Evolutionary conservation across 2,797 vertebrate species (phyloP).

Genomic region (Balearica regulorum): DNA sequence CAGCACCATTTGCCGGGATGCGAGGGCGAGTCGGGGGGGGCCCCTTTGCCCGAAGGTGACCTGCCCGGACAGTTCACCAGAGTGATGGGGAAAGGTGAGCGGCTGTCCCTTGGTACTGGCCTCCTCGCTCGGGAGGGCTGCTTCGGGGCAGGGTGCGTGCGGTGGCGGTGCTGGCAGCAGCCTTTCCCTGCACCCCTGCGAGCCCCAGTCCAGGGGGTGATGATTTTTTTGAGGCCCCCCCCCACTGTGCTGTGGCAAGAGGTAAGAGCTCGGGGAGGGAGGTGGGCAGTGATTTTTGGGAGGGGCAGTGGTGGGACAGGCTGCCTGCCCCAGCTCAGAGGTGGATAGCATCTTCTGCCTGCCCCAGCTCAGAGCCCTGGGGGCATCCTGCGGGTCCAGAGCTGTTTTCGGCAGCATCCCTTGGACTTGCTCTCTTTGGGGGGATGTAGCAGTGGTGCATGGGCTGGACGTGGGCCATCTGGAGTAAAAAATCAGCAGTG

Average conservation of each 20-base stretch:
- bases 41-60: conserved; percentile 86
- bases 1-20: conserved; percentile 82
- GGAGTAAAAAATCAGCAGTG: background rate
- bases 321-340: background rate
- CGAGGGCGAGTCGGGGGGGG: conserved; percentile 83
- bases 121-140: background rate
- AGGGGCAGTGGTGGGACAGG: background rate
- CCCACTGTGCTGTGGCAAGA: background rate
- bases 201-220: fast-evolving
- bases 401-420: background rate
- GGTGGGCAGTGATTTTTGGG: background rate
- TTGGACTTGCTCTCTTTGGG: background rate
- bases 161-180: fast-evolving
- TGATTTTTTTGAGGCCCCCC: background rate
- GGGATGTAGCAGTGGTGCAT: fast-evolving
- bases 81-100: conserved; percentile 97
- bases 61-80: conserved; percentile 95
- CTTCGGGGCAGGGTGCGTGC: fast-evolving
- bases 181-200: background rate
- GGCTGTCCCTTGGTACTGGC: fast-evolving
- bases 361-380: background rate
- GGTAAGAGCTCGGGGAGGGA: fast-evolving
- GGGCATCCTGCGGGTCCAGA: background rate
- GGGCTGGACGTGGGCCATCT: background rate
- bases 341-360: background rate